These are phyloP conservation scores for Halcyon smyrnensis DNA, from an alignment of 2,797 vertebrate genomes.

Conservation along the genomic window DNA sequence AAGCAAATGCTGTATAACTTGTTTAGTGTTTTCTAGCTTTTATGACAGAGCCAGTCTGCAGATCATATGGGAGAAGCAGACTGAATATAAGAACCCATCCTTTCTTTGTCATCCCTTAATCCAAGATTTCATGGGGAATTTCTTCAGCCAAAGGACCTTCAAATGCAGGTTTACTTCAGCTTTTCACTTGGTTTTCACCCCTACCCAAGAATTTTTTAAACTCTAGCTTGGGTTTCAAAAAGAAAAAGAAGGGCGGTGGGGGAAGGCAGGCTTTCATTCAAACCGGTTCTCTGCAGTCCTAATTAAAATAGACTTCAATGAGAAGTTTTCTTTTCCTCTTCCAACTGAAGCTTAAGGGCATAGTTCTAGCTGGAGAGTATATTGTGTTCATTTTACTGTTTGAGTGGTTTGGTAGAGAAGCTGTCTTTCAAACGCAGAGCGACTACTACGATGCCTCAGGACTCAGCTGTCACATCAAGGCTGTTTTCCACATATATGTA, in stretches of 20 bases:
- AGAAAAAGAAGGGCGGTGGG: background rate
- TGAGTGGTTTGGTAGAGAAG: constrained; percentile 74
- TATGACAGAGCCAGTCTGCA: constrained; percentile 72
- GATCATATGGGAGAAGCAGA: constrained; percentile 75
- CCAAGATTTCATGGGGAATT: constrained; percentile 52
- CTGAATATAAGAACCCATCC: constrained; percentile 69
- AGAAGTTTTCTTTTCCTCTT: constrained; percentile 74
- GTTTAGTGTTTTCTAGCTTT: constrained; percentile 69
- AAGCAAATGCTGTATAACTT: constrained; percentile 69
- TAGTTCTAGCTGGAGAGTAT: constrained; percentile 71
- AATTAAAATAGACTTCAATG: constrained; percentile 80
- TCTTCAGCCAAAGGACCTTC: constrained; percentile 42
- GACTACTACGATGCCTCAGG: constrained; percentile 69
- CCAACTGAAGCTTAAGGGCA: constrained; percentile 75
- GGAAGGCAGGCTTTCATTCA: constrained; percentile 34
- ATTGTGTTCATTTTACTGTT: constrained; percentile 79
- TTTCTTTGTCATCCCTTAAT: constrained; percentile 62
- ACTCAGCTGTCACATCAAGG: constrained; percentile 77
- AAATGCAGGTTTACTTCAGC: constrained; percentile 42
- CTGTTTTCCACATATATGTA: constrained; percentile 60
- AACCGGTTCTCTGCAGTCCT: constrained; percentile 72
- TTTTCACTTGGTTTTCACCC: constrained; percentile 52
- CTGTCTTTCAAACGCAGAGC: constrained; percentile 72
- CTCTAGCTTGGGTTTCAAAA: constrained; percentile 43
- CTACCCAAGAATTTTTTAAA: constrained; percentile 58